These are phyloP conservation scores for Lasius platythorax DNA, from an alignment of 2,888 invertebrate genomes.

Conservation along the genomic window DNA sequence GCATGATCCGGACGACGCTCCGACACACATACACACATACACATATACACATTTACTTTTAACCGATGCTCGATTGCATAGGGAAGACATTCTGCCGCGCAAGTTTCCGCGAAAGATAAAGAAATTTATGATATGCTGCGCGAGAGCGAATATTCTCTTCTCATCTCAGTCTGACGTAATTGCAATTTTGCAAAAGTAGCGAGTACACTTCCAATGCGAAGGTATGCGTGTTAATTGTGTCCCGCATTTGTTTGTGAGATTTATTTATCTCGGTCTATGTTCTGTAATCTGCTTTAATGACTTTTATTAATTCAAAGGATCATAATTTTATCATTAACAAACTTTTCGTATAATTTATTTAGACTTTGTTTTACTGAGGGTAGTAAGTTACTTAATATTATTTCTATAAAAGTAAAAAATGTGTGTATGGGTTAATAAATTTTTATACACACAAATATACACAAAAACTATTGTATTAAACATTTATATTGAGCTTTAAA, in stretches of 20 bases:
- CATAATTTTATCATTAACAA: background rate
- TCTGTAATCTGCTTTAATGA: background rate
- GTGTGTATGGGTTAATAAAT: background rate
- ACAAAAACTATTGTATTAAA: too few species aligned
- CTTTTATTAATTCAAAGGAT: background rate
- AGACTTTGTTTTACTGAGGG: background rate
- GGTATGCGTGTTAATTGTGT: background rate
- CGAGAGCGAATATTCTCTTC: constrained; percentile 1
- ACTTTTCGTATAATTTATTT: background rate
- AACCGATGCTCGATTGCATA: background rate
- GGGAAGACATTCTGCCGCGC: background rate
- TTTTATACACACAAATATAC: background rate
- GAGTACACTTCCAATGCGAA: background rate
- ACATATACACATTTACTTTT: background rate
- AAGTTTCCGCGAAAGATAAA: background rate
- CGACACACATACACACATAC: background rate
- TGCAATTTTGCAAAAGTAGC: background rate
- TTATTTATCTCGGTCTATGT: background rate
- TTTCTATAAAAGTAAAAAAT: background rate
- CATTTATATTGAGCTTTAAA: too few species aligned
- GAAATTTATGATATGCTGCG: background rate
- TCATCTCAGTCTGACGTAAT: background rate
- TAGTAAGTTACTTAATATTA: background rate
- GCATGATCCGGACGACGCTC: constrained; percentile 33
- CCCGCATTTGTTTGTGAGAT: background rate